phyloP scores from a whole-genome alignment of 2,888 invertebrate species.

The Chaitophorus viminalis region DNA sequence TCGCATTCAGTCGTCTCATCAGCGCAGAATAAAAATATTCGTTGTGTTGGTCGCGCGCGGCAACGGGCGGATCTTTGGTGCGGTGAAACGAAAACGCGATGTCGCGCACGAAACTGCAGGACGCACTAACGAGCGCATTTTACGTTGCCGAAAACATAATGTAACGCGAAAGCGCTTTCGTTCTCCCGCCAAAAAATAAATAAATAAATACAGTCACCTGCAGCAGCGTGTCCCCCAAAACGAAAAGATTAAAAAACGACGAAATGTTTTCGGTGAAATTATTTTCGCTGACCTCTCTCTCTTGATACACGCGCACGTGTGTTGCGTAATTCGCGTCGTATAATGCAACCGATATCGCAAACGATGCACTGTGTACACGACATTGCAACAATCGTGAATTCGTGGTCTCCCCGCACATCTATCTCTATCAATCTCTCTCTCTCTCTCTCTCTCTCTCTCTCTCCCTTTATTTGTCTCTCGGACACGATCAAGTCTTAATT shows the following conservation, averaged over 20 bases:
- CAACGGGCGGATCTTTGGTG: too few relatives aligned
- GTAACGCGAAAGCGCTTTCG: background rate
- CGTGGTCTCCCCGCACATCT: background rate
- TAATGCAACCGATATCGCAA: too few relatives aligned
- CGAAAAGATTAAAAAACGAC: background rate
- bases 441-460: too few relatives aligned
- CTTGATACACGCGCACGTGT: background rate
- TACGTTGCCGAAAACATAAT: background rate
- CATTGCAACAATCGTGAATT: background rate
- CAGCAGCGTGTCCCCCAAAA: background rate
- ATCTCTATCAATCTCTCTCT: background rate
- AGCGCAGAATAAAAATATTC: too few relatives aligned
- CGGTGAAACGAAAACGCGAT: too few relatives aligned
- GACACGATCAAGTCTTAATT: too few relatives aligned
- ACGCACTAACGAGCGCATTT: background rate
- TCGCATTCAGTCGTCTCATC: too few relatives aligned
- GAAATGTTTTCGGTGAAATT: background rate
- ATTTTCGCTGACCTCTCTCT: background rate
- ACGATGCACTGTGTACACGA: too few relatives aligned
- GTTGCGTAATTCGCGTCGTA: background rate
- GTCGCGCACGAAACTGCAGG: too few relatives aligned
- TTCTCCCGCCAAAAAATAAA: conserved; percentile 1
- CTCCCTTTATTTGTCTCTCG: too few relatives aligned
- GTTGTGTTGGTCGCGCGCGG: too few relatives aligned
- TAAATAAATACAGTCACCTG: background rate